Evolutionary conservation across 2,888 invertebrate species (phyloP), one percentile per base, ranked within the genome.

Genomic region (Eremobia ochroleuca): DNA sequence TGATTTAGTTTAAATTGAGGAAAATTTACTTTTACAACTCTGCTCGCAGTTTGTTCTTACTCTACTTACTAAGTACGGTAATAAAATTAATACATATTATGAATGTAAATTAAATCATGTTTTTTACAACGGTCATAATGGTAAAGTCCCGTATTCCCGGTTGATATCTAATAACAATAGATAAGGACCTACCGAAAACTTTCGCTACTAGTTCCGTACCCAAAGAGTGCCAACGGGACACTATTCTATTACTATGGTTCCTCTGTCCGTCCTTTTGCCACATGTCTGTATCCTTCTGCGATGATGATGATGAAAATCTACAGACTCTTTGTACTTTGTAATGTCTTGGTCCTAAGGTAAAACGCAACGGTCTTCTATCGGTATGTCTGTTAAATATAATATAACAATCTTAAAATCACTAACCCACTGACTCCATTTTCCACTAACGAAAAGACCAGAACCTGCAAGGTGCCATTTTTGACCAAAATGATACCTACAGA

Each of bases 1-100:
- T 69, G 28, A 66, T 70, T 65, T 59, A n/a, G 70, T 78, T 59
- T 37, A 62, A 71, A 76, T 71, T 61, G 28, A 76, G 76, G 81
- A 76, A 73, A 80, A 85, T 76, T 81, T 37, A 46, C 59, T 37
- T 46, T 73, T 28, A 34, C 37, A 70, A 46, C 25, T 25, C 9
- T 31, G 59, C 55, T 75, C n/a, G 21, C 25, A 67, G 64, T 79
- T 70, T 66, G 28, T 25, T 70, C 37, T 31, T 34, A 64, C 49
- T 64, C 5, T 9, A n/a, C n/a, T n/a, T n/a, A n/a, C n/a, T n/a
- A n/a, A n/a, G n/a, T 64, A 37, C 11, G 2, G 28, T 15, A 65
- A 25, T 58, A 25, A 46, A 80, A 65, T 40, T 40, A 55, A 68
- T 58, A n/a, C n/a, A 81, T 75, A 81, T 73, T 62, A 21, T 64